Evolutionary conservation across 2,888 invertebrate species (phyloP).

Genomic region (Volucella zonaria): DNA sequence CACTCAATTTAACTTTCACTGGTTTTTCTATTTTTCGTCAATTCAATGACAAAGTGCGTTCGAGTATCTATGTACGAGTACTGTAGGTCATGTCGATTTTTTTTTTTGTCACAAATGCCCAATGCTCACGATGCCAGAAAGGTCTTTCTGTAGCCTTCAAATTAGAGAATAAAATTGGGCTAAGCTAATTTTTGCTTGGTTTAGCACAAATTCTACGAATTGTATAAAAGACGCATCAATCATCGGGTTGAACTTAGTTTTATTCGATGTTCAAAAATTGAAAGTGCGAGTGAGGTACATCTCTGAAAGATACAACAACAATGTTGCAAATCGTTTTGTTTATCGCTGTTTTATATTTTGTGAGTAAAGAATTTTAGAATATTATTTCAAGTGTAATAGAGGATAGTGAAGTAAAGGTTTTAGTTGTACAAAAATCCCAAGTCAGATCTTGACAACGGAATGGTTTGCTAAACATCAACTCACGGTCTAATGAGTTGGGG

Average conservation of each 20-base stretch:
- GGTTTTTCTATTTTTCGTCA: neutral
- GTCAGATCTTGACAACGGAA: no score
- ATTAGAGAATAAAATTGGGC: constrained; percentile 21
- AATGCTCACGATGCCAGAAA: constrained; percentile 34
- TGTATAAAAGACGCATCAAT: constrained; percentile 48
- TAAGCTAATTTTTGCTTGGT: constrained; percentile 4
- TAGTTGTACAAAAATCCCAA: no score
- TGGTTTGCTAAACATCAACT: no score
- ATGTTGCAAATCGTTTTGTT: constrained; percentile 47
- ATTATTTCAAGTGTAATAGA: neutral
- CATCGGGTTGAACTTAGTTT: constrained; percentile 24
- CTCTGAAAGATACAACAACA: neutral
- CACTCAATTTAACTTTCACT: constrained; percentile 49
- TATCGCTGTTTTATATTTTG: constrained; percentile 31
- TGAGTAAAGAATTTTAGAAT: constrained; percentile 33
- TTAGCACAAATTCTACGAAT: neutral
- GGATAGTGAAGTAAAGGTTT: constrained; percentile 1
- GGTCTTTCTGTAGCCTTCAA: constrained; percentile 53
- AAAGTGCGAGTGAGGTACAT: neutral
- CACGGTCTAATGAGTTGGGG: no score
- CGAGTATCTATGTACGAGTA: no score
- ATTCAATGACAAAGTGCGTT: constrained; percentile 13
- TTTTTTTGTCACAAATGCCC: constrained; percentile 33
- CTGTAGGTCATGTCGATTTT: constrained; percentile 54
- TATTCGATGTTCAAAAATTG: constrained; percentile 1